A percentile compares a stretch with the other conserved stretches of the same genome.
Conservation (phyloP, 37 sponge, comb jelly and placozoan species). For the Eunapius fragilis region DNA sequence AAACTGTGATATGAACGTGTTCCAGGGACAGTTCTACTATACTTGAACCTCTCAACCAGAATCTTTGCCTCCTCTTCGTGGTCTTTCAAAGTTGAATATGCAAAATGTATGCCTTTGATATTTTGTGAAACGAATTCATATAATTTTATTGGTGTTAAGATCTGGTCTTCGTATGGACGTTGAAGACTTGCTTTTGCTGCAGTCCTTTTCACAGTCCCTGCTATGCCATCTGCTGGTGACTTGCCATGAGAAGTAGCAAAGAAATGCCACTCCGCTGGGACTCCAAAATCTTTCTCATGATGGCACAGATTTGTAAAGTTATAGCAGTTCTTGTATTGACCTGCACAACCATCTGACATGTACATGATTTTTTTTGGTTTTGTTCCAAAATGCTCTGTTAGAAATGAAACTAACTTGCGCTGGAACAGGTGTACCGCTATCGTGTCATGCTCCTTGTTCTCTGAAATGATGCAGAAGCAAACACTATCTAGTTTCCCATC, state of each 20-base stretch:
- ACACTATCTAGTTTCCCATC: constrained; percentile 3
- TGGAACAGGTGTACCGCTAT: constrained; percentile 38
- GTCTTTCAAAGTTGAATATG: too few relatives aligned
- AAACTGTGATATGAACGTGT: constrained; percentile 39
- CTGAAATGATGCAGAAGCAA: constrained; percentile 42
- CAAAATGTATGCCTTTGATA: too few relatives aligned
- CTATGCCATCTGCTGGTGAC: too few relatives aligned
- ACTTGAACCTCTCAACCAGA: constrained; percentile 17
- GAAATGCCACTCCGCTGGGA: constrained; percentile 51
- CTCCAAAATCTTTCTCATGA: constrained; percentile 41
- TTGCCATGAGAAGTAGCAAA: constrained; percentile 59
- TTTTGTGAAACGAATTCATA: too few relatives aligned
- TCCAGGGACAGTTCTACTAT: constrained; percentile 45
- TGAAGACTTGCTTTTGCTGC: constrained; percentile 55
- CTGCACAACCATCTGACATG: constrained; percentile 44
- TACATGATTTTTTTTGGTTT: constrained; percentile 30
- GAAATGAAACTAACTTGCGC: constrained; percentile 5
- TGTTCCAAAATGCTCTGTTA: constrained; percentile 32
- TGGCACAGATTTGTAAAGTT: constrained; percentile 45
- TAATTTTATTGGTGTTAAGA: constrained; percentile 31
- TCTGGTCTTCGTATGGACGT: constrained; percentile 41
- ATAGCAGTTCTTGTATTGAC: constrained; percentile 46
- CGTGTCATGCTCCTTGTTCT: constrained; percentile 44
- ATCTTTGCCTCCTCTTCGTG: neutral
- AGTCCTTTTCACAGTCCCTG: constrained; percentile 37